Evolutionary conservation across 2,888 invertebrate species (phyloP).

Genomic region (Metallyticus violacea): DNA sequence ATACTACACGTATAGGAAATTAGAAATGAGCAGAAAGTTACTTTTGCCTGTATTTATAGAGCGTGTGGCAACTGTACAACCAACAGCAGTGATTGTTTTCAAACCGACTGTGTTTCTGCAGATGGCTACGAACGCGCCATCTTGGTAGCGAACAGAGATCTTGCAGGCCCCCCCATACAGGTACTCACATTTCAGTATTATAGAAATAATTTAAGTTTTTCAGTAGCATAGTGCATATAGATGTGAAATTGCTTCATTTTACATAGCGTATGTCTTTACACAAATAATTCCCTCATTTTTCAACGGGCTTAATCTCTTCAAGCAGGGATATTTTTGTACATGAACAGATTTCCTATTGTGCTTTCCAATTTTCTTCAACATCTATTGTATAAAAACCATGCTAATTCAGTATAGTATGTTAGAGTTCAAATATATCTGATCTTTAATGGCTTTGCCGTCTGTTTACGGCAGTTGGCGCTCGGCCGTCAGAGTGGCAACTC

Average conservation of each 20-base stretch:
- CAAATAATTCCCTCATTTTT: not conserved
- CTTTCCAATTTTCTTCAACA: no score
- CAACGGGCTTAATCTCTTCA: not conserved
- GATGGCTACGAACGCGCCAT: constrained; percentile 50
- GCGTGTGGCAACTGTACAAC: constrained; percentile 30
- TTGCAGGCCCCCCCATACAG: constrained; percentile 52
- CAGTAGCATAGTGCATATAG: no score
- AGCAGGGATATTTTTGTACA: not conserved
- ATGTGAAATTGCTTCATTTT: no score
- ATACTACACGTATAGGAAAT: not conserved
- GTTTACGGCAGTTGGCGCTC: no score
- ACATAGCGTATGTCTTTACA: not conserved
- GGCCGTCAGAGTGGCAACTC: no score
- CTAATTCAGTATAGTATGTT: no score
- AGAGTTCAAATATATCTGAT: no score
- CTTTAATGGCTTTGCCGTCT: no score
- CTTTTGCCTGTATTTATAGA: not conserved
- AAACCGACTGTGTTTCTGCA: constrained; percentile 46
- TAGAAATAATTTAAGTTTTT: no score
- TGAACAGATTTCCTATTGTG: not conserved
- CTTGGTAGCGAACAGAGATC: constrained; percentile 49
- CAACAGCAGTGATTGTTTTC: constrained; percentile 10
- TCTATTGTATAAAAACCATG: no score
- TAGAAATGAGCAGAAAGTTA: not conserved
- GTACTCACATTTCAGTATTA: constrained; percentile 37